Evolutionary conservation across 2,113 vertebrate genomes (phyloP).

Genomic region (Bagarius yarrelli): DNA sequence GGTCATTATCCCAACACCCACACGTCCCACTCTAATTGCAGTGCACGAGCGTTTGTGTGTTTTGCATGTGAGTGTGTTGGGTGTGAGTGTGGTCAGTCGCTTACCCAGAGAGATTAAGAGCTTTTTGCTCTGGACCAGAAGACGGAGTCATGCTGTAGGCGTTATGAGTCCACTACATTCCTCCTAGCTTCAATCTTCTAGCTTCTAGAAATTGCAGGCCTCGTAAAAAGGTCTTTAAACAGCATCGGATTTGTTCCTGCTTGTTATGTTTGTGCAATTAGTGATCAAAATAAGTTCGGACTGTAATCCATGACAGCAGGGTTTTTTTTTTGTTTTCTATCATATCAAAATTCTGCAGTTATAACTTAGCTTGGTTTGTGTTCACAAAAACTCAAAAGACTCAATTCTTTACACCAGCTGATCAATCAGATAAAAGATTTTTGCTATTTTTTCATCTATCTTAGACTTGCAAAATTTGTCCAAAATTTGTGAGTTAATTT

Average conservation of each 20-base stretch:
- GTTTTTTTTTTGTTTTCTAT: no score
- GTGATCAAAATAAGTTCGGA: neutral
- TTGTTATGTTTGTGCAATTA: neutral
- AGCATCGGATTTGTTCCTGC: neutral
- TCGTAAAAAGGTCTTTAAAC: slow-evolving; percentile 34
- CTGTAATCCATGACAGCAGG: neutral
- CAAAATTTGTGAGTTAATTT: no score
- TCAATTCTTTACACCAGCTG: no score
- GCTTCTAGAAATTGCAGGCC: slow-evolving; percentile 20
- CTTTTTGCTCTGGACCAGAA: slow-evolving; percentile 10
- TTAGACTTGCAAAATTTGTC: no score
- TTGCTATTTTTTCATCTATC: no score
- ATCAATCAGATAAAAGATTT: no score
- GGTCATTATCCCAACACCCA: slow-evolving; percentile 42
- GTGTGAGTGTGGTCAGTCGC: neutral
- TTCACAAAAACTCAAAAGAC: no score
- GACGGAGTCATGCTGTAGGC: slow-evolving; percentile 31
- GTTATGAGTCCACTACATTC: slow-evolving; percentile 4
- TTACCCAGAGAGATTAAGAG: slow-evolving; percentile 14
- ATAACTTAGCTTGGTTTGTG: no score
- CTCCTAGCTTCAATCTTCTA: neutral
- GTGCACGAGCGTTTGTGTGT: no score
- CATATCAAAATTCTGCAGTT: no score
- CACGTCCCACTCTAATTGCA: slow-evolving; percentile 33
- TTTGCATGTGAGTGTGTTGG: neutral